Conservation (phyloP, 2,113 vertebrate species). For the Phylloscopus trochiloides region DNA sequence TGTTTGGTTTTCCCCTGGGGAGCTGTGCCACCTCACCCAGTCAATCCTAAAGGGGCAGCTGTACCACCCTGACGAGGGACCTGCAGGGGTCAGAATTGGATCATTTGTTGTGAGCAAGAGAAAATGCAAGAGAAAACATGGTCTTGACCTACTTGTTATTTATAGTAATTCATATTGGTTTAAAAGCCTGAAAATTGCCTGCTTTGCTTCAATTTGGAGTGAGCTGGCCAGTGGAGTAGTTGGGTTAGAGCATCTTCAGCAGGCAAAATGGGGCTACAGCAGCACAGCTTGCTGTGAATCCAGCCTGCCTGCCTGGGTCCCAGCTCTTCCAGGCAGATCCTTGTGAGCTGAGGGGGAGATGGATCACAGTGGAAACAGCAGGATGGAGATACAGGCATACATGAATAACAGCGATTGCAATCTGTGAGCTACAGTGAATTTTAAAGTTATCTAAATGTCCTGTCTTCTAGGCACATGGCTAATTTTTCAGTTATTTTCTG, state of each 20-base stretch:
- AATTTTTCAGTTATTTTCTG: not conserved
- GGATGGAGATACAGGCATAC: not conserved
- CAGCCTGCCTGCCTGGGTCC: not conserved
- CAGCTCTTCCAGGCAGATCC: not conserved
- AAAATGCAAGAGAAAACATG: not conserved
- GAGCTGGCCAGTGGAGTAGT: not conserved
- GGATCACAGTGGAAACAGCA: not conserved
- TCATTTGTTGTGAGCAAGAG: not conserved
- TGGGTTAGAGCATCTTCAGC: not conserved
- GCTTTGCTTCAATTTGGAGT: not conserved
- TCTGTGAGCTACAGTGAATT: not conserved
- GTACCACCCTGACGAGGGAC: rapidly evolving
- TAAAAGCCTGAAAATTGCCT: not conserved
- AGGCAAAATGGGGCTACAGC: not conserved
- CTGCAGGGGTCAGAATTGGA: not conserved
- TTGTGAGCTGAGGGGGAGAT: not conserved
- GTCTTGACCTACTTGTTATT: not conserved
- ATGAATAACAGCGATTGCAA: rapidly evolving
- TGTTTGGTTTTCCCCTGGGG: not conserved
- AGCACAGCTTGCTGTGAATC: not conserved
- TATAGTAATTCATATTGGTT: not conserved
- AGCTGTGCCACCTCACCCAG: not conserved
- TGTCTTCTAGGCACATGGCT: not conserved
- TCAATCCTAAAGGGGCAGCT: not conserved
- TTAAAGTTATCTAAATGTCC: not conserved